Percentiles rank a stretch among this genome's conserved stretches.
Evolutionary conservation across 2,888 invertebrate genomes (phyloP).

Genomic region (Bugula neritina): DNA sequence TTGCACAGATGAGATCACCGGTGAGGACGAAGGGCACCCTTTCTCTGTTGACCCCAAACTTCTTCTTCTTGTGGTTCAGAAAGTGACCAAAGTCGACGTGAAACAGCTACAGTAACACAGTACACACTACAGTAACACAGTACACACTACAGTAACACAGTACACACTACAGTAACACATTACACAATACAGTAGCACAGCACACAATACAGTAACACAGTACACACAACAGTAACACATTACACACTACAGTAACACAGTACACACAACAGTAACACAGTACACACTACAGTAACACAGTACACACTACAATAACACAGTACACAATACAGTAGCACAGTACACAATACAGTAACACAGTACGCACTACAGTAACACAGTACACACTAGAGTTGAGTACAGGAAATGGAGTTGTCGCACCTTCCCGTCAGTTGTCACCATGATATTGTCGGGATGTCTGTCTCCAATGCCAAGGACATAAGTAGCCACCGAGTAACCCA

Average conservation of each 20-base stretch:
- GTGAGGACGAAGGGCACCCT: slow-evolving; percentile 62
- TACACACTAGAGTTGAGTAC: too few relatives aligned
- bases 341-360: slow-evolving; percentile 40
- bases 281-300: slow-evolving; percentile 43
- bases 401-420: too few relatives aligned
- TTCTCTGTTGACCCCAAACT: slow-evolving; percentile 61
- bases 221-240: neutral
- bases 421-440: slow-evolving; percentile 60
- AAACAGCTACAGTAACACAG: slow-evolving; percentile 55
- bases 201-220: slow-evolving; percentile 40
- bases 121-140: slow-evolving; percentile 27
- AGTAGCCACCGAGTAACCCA: slow-evolving; percentile 62
- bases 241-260: slow-evolving; percentile 43
- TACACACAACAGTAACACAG: neutral
- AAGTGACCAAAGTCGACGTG: slow-evolving; percentile 64
- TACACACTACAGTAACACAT: slow-evolving; percentile 38
- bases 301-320: slow-evolving; percentile 38
- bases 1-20: slow-evolving; percentile 60
- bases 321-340: neutral
- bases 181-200: neutral
- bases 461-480: slow-evolving; percentile 62
- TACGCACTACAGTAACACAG: slow-evolving; percentile 38
- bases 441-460: slow-evolving; percentile 62
- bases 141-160: slow-evolving; percentile 38
- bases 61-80: slow-evolving; percentile 61